These are phyloP conservation scores for Edolisoma coerulescens DNA, from an alignment of 2,113 vertebrate genomes.

Conservation along the genomic window DNA sequence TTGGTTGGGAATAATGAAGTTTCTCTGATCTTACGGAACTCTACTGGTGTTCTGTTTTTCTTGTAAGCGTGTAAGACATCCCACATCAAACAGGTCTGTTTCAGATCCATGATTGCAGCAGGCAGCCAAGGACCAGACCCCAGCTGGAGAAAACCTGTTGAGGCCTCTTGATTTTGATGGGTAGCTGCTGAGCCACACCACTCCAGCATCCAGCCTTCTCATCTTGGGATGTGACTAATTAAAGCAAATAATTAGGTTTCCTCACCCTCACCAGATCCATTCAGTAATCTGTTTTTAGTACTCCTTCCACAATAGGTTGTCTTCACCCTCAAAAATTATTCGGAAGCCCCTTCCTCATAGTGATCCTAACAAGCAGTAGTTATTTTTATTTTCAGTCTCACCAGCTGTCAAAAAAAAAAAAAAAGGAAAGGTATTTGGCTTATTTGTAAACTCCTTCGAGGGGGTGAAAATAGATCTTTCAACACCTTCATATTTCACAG, in stretches of 20 bases:
- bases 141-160: neutral
- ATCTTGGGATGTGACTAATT: neutral
- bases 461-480: neutral
- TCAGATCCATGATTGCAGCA: neutral
- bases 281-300: neutral
- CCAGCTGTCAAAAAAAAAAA: neutral
- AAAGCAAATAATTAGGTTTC: neutral
- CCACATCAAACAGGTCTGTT: neutral
- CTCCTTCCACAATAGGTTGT: neutral
- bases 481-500: neutral
- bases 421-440: neutral
- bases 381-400: neutral
- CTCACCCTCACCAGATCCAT: neutral
- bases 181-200: neutral
- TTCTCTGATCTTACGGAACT: slow-evolving; percentile 39
- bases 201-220: neutral
- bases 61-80: neutral
- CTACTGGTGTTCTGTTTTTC: neutral
- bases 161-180: neutral
- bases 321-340: neutral
- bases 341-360: neutral
- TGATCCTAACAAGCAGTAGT: neutral
- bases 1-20: slow-evolving; percentile 9
- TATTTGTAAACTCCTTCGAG: neutral
- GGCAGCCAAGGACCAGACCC: neutral